phyloP scores from a whole-genome alignment of 2,113 vertebrate genomes.

The Sula dactylatra region DNA sequence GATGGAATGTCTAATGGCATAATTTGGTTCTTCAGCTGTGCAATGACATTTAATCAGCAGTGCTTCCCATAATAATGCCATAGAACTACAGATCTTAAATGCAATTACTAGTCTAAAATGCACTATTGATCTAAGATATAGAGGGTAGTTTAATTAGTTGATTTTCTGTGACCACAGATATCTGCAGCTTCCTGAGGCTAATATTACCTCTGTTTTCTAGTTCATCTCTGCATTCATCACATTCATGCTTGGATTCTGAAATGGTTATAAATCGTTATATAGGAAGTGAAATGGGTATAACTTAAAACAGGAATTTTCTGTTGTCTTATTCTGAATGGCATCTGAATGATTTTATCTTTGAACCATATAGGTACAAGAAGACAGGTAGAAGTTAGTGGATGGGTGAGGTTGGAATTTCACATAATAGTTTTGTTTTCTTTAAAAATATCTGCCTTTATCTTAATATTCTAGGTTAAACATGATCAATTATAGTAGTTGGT shows the following conservation, averaged over 20 bases:
- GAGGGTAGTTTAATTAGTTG: not conserved
- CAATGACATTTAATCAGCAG: slow-evolving; percentile 47
- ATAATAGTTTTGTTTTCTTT: not conserved
- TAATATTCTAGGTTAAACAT: not conserved
- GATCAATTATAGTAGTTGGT: not conserved
- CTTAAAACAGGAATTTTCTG: not conserved
- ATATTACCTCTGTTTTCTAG: not conserved
- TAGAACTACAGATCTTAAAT: slow-evolving; percentile 18
- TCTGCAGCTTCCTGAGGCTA: not conserved
- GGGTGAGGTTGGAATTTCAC: not conserved
- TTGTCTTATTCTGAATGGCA: not conserved
- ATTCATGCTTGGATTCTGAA: not conserved
- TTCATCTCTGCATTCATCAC: not conserved
- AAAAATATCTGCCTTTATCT: not conserved
- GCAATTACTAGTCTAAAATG: slow-evolving; percentile 19
- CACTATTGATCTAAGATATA: not conserved
- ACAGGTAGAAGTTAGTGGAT: not conserved
- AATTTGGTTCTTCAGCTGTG: slow-evolving; percentile 47
- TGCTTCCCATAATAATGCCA: not conserved
- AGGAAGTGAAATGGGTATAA: not conserved
- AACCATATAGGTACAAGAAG: not conserved
- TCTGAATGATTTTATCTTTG: not conserved
- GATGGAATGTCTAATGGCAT: not conserved
- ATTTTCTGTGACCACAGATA: not conserved
- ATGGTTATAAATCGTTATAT: not conserved